These are phyloP conservation scores for Prosapia bicincta DNA, from an alignment of 2,888 invertebrate species.

Conservation along the genomic window DNA sequence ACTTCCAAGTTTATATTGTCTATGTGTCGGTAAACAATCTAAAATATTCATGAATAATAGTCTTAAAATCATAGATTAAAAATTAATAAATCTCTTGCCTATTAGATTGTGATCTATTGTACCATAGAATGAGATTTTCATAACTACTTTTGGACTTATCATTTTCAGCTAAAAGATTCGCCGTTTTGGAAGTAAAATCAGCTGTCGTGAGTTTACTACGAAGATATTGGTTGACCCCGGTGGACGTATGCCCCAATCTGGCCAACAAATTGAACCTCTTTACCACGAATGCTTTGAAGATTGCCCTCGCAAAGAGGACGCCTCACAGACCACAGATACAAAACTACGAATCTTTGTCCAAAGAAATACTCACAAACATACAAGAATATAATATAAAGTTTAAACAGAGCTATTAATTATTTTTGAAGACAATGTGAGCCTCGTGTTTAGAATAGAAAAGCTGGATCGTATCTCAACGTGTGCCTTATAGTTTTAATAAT, in stretches of 20 bases:
- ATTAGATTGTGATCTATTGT: too few relatives aligned
- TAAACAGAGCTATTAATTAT: neutral
- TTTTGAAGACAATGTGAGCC: too few relatives aligned
- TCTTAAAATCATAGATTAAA: too few relatives aligned
- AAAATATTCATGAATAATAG: too few relatives aligned
- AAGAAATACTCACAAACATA: neutral
- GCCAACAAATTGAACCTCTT: neutral
- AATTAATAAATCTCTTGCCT: too few relatives aligned
- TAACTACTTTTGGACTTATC: too few relatives aligned
- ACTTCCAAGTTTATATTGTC: too few relatives aligned
- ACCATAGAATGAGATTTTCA: too few relatives aligned
- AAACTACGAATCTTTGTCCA: neutral
- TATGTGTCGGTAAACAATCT: too few relatives aligned
- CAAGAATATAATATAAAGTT: neutral
- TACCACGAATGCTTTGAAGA: neutral
- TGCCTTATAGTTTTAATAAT: too few relatives aligned
- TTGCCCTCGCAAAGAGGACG: neutral
- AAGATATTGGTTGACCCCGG: neutral
- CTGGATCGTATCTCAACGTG: too few relatives aligned
- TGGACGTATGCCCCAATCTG: neutral
- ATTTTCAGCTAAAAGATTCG: neutral
- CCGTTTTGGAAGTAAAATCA: neutral
- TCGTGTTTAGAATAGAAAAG: too few relatives aligned
- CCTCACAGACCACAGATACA: neutral
- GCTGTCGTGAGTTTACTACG: neutral